Conservation (phyloP, 1,140 invertebrate genomes). For the Leucophenga varia region DNA sequence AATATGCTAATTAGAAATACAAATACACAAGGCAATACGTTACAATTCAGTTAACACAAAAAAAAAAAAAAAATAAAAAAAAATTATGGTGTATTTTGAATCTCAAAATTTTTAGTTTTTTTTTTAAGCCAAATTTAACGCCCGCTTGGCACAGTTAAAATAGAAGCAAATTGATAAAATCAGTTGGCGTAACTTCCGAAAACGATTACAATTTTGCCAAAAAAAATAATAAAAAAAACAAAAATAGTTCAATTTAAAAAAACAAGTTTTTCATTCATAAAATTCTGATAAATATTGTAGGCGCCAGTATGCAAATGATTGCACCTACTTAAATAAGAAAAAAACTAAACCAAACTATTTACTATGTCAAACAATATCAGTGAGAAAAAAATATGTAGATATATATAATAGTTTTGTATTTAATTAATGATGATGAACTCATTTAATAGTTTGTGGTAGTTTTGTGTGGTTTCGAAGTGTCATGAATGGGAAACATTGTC, state of each 20-base stretch:
- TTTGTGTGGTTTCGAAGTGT: too few species aligned
- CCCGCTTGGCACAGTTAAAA: constrained; percentile 24
- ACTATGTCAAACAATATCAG: background rate
- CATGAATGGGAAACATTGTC: too few species aligned
- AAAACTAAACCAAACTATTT: too few species aligned
- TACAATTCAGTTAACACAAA: constrained; percentile 1
- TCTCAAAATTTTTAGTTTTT: too few species aligned
- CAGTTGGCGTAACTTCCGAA: constrained; percentile 39
- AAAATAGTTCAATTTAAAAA: background rate
- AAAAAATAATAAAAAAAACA: constrained; percentile 2
- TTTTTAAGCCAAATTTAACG: constrained; percentile 8
- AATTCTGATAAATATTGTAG: too few species aligned
- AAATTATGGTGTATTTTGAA: too few species aligned
- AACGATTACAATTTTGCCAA: constrained; percentile 18
- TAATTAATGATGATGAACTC: too few species aligned
- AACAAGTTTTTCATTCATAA: background rate
- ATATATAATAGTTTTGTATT: too few species aligned
- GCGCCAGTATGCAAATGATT: too few species aligned
- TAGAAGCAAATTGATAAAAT: constrained; percentile 12
- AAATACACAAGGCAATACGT: background rate
- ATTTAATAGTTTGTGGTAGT: too few species aligned
- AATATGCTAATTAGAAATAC: constrained; percentile 17
- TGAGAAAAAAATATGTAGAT: background rate
- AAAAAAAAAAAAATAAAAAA: too few species aligned
- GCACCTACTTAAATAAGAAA: too few species aligned